Base-by-base conservation (phyloP, 2,888 invertebrate species). In the Graphium colonna region DNA sequence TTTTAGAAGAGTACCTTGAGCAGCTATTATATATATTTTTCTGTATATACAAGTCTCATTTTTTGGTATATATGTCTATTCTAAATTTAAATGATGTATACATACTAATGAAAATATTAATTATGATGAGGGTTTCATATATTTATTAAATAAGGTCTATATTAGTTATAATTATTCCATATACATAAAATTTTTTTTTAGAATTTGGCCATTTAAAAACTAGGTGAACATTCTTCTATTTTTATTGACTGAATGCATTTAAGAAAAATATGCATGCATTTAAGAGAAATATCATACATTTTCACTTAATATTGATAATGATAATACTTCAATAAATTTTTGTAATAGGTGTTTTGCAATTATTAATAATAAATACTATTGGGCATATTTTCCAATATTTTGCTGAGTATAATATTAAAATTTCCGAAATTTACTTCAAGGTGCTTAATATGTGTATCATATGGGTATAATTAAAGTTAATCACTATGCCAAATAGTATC, bases 401-500 rank as follows among this genome's bases (percentile, higher is more conserved):
- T 41, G 1, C 8, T 16, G 1, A 38, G 38, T 38, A 38, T 21
- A 38, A 38, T 38, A 2, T 38, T 12, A 13, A 38, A 38, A n/a
- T 21, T 18, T 18, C 9, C 7, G 18, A 41, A 7, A 18, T n/a
- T 42, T 51, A 31, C 12, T 28, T 42, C 8, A 28, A 38, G 39
- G 38, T 39, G 47, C 38, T 52, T 43, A 10, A 17, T 47, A 8
- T 28, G 33, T 5, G 26, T 33, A 38, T 12, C 47, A 41, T 42
- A 43, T 17, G 9, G 12, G 10, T 40, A 41, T n/a, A 45, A 13
- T 46, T 55, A 56, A 56, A 36, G 56, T 55, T 48, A 52, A 57
- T 54, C 56, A 57, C 44, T 54, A 56, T 52, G 52, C 60, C 58
- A 59, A 59, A 52, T 51, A 56, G 43, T 42, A 26, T 36, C 13